Conservation (phyloP, 2,888 invertebrate species). For the Coleophora flavipennella region DNA sequence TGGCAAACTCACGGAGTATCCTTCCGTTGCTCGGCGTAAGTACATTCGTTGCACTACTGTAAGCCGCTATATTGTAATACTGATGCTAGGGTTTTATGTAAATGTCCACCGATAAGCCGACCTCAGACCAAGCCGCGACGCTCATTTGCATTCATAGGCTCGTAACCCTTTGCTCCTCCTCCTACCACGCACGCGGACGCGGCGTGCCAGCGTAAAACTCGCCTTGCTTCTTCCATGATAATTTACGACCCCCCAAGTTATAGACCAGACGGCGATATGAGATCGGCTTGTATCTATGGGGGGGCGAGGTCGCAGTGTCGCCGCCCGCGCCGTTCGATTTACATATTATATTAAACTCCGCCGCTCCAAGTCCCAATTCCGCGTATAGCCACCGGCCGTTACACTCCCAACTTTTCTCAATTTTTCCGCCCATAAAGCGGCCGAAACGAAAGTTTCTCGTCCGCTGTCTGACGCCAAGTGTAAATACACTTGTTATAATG, state of each 20-base stretch:
- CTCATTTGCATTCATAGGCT: conserved; percentile 73
- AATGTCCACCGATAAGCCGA: conserved; percentile 63
- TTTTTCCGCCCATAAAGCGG: conserved; percentile 70
- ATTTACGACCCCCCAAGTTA: conserved; percentile 67
- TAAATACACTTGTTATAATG: conserved; percentile 70
- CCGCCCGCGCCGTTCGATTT: conserved; percentile 67
- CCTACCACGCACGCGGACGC: conserved; percentile 47
- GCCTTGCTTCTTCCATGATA: conserved; percentile 61
- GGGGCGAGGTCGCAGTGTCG: conserved; percentile 56
- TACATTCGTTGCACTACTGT: too few relatives aligned
- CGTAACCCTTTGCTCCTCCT: conserved; percentile 65
- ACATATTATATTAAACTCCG: conserved; percentile 71
- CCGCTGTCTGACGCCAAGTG: conserved; percentile 65
- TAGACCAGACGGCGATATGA: conserved; percentile 63
- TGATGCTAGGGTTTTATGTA: conserved; percentile 64
- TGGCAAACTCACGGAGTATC: too few relatives aligned
- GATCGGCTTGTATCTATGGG: conserved; percentile 51
- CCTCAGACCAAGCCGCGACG: conserved; percentile 45
- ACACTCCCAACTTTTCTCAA: conserved; percentile 69
- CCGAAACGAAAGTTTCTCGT: conserved; percentile 64
- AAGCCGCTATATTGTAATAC: too few relatives aligned
- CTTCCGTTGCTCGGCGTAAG: too few relatives aligned
- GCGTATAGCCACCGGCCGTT: conserved; percentile 63
- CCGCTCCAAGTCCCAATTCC: conserved; percentile 43
- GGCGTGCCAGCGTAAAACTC: conserved; percentile 52